Evolutionary conservation across 2,113 vertebrate species (phyloP).

Genomic region (Nycticebus coucang): DNA sequence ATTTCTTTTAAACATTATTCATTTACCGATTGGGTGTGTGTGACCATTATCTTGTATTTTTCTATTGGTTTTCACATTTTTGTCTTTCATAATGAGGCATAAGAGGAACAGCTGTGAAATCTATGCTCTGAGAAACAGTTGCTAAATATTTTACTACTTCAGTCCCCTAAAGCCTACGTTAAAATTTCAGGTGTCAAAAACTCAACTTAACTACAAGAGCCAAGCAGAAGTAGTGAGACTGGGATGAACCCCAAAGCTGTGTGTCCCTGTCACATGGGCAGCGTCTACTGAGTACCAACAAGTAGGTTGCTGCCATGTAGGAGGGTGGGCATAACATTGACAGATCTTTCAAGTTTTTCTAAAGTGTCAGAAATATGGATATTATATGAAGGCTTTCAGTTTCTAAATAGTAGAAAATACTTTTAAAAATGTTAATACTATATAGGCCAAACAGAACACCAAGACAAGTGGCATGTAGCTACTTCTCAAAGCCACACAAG

Average conservation of each 20-base stretch:
- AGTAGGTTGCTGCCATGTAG: neutral
- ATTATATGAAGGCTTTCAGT: neutral
- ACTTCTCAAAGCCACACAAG: neutral
- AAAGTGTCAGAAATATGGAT: neutral
- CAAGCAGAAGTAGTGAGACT: neutral
- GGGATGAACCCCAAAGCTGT: neutral
- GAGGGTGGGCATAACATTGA: neutral
- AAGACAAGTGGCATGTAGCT: neutral
- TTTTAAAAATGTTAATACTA: neutral
- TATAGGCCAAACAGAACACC: neutral
- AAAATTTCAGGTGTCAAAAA: neutral
- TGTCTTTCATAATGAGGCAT: neutral
- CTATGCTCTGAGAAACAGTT: neutral
- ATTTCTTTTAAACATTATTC: neutral
- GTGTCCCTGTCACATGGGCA: neutral
- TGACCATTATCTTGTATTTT: neutral
- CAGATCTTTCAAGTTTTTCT: neutral
- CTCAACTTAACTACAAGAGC: neutral
- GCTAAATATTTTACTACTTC: conserved; percentile 41
- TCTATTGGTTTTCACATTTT: conserved; percentile 17
- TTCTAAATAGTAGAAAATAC: neutral
- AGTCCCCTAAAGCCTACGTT: neutral
- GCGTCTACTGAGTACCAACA: neutral
- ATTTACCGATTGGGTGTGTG: neutral
- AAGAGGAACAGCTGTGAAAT: conserved; percentile 38